These are phyloP conservation scores for Cheumatopsyche charites DNA, from an alignment of 1,140 invertebrate genomes.

Conservation along the genomic window DNA sequence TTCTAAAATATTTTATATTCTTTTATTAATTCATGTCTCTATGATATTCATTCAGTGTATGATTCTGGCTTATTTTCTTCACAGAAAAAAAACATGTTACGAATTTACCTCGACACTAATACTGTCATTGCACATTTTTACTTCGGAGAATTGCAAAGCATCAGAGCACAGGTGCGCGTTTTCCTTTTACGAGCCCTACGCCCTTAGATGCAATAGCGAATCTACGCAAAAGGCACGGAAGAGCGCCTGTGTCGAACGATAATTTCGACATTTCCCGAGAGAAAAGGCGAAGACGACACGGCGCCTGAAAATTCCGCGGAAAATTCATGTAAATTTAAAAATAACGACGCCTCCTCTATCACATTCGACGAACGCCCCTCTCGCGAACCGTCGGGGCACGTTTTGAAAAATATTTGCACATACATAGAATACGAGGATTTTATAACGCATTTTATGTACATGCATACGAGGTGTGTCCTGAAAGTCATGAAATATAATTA, in stretches of 20 bases:
- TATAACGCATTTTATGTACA: too few relatives aligned
- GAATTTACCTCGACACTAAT: too few relatives aligned
- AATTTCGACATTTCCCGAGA: slow-evolving; percentile 3
- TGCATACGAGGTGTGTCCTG: too few relatives aligned
- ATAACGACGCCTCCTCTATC: slow-evolving; percentile 3
- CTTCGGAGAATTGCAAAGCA: too few relatives aligned
- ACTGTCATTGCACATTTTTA: too few relatives aligned
- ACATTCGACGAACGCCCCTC: background rate
- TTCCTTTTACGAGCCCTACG: background rate
- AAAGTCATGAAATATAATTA: too few relatives aligned
- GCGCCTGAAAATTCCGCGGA: background rate
- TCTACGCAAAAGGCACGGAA: slow-evolving; percentile 5
- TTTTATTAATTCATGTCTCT: too few relatives aligned
- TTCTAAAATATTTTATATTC: too few relatives aligned
- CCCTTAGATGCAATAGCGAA: background rate
- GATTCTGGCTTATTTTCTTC: too few relatives aligned
- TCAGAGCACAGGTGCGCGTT: slow-evolving; percentile 7
- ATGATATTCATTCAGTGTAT: too few relatives aligned
- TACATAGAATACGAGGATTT: too few relatives aligned
- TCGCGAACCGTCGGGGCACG: slow-evolving; percentile 24
- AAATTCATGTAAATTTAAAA: slow-evolving; percentile 21
- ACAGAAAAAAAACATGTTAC: too few relatives aligned
- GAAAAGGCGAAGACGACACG: background rate
- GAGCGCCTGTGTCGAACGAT: slow-evolving; percentile 11
- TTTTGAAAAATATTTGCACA: slow-evolving; percentile 30